Percentiles rank a stretch among this genome's conserved stretches.
phyloP scores from a whole-genome alignment of 2,888 invertebrate species.

The Melangyna quadrimaculata region DNA sequence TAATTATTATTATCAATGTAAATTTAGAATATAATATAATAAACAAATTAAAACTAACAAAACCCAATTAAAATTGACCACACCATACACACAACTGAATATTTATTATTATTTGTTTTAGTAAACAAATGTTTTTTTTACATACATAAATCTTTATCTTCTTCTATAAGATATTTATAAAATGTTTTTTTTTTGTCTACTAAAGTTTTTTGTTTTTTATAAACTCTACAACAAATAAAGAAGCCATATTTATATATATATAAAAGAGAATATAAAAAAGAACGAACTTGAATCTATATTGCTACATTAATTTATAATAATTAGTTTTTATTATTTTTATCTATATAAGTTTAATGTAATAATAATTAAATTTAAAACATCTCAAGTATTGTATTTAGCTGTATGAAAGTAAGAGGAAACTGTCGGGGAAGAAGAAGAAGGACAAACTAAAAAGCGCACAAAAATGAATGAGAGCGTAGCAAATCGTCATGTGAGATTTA shows the following conservation, averaged over 20 bases:
- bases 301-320: constrained; percentile 60
- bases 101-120: constrained; percentile 60
- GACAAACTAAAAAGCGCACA: constrained; percentile 47
- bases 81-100: constrained; percentile 62
- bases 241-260: constrained; percentile 68
- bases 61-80: constrained; percentile 51
- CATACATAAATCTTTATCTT: constrained; percentile 48
- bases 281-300: constrained; percentile 44
- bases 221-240: constrained; percentile 61
- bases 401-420: constrained; percentile 18
- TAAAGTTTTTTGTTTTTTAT: constrained; percentile 60
- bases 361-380: constrained; percentile 25
- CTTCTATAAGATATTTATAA: constrained; percentile 64
- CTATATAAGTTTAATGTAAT: constrained; percentile 60
- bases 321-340: constrained; percentile 55
- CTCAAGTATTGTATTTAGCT: constrained; percentile 52
- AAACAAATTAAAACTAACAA: constrained; percentile 23
- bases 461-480: constrained; percentile 38
- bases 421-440: not conserved
- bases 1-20: constrained; percentile 69
- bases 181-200: constrained; percentile 56
- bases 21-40: constrained; percentile 53
- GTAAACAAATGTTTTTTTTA: constrained; percentile 43
- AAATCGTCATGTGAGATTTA: constrained; percentile 54
- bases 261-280: constrained; percentile 29